Percentiles rank a stretch among this genome's conserved stretches.
Conservation (phyloP, 2,797 vertebrate genomes). For the Scomberomorus guttatus region DNA sequence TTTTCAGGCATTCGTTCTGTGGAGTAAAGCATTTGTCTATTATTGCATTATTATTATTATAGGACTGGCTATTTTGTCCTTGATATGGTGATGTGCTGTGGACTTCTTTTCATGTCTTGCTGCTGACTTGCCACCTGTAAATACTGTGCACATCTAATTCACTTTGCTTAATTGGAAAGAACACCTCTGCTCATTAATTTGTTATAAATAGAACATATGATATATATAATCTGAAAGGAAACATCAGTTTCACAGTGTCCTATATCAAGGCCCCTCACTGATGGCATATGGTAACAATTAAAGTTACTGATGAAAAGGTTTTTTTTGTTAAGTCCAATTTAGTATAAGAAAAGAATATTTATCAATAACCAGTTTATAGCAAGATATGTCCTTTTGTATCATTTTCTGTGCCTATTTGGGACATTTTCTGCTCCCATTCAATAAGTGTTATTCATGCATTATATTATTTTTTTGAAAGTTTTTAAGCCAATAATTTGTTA, state of each 20-base stretch:
- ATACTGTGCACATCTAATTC: constrained; percentile 17
- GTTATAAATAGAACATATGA: neutral
- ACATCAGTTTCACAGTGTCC: neutral
- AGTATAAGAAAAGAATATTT: neutral
- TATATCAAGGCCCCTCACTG: neutral
- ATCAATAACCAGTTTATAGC: neutral
- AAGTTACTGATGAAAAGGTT: neutral
- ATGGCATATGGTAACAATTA: neutral
- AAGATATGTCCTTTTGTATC: neutral
- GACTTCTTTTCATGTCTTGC: constrained; percentile 40
- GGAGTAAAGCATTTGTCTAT: neutral
- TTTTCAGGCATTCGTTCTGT: neutral
- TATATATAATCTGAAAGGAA: constrained; percentile 2
- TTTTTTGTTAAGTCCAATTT: neutral
- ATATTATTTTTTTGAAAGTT: neutral
- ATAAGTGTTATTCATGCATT: neutral
- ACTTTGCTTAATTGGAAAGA: constrained; percentile 13
- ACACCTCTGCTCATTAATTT: constrained; percentile 22
- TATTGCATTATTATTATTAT: too few relatives aligned
- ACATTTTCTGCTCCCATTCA: neutral
- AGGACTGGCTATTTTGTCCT: constrained; percentile 9
- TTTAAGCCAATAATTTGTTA: neutral
- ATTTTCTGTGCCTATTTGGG: neutral
- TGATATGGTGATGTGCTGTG: neutral
- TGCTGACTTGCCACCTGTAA: constrained; percentile 28